These are phyloP conservation scores for Chelonia mydas DNA, from an alignment of 2,797 vertebrate species.

Conservation along the genomic window DNA sequence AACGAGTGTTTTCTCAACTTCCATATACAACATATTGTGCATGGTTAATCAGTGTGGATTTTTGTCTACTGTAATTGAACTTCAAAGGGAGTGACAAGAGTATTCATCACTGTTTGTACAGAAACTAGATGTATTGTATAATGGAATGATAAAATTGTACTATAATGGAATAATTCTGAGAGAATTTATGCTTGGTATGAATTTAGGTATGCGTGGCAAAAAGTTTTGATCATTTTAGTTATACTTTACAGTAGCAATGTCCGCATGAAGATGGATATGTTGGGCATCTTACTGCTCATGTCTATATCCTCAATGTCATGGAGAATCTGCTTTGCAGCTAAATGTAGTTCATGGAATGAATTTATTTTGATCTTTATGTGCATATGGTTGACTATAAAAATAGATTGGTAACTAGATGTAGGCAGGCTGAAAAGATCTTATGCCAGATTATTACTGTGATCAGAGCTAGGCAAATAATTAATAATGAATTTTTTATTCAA, in stretches of 20 bases:
- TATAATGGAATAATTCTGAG: background rate
- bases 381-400: background rate
- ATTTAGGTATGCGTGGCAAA: background rate
- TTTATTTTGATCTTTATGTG: background rate
- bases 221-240: background rate
- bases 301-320: background rate
- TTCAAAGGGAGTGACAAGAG: background rate
- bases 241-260: background rate
- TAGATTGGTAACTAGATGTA: background rate
- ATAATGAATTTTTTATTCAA: background rate
- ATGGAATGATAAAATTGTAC: background rate
- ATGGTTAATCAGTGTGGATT: background rate
- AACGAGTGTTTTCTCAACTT: background rate
- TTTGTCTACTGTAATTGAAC: background rate
- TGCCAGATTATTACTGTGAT: background rate
- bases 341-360: background rate
- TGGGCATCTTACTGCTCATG: background rate
- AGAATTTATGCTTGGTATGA: background rate
- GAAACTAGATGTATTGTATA: background rate
- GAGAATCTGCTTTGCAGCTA: background rate
- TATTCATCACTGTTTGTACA: background rate
- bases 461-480: background rate
- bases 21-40: background rate
- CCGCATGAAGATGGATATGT: background rate
- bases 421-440: slow-evolving; percentile 23